phyloP scores from a whole-genome alignment of 2,797 vertebrate species.

The Semotilus atromaculatus region DNA sequence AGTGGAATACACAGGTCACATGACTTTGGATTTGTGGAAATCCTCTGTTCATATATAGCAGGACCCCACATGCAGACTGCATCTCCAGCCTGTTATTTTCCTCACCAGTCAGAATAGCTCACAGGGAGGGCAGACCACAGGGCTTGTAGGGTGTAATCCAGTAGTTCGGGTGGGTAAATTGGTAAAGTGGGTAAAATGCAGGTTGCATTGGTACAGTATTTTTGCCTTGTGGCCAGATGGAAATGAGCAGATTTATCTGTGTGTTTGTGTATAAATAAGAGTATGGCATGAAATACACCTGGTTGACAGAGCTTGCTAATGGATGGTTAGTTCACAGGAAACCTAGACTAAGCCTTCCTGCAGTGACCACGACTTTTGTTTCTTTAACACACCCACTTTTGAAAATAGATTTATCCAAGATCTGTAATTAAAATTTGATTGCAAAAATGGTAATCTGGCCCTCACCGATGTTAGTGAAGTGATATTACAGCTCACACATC shows the following conservation, averaged over 20 bases:
- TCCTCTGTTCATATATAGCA: constrained; percentile 48
- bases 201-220: constrained; percentile 67
- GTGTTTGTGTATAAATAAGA: constrained; percentile 51
- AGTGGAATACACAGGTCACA: constrained; percentile 58
- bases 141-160: constrained; percentile 34
- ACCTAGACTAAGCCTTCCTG: neutral
- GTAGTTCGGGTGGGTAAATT: constrained; percentile 27
- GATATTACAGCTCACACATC: neutral
- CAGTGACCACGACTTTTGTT: neutral
- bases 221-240: constrained; percentile 49
- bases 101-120: constrained; percentile 34
- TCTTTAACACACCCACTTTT: constrained; percentile 25
- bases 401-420: neutral
- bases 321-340: constrained; percentile 8
- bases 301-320: constrained; percentile 49
- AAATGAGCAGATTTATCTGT: constrained; percentile 63
- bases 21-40: constrained; percentile 38
- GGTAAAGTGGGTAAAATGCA: too few species aligned
- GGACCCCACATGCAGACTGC: constrained; percentile 52
- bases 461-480: neutral
- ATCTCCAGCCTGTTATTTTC: constrained; percentile 43
- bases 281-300: constrained; percentile 59
- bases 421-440: neutral
- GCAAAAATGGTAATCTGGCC: neutral
- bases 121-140: constrained; percentile 29